Evolutionary conservation across 1,140 invertebrate genomes (phyloP).

Genomic region (Pygmarrhopalites habei): DNA sequence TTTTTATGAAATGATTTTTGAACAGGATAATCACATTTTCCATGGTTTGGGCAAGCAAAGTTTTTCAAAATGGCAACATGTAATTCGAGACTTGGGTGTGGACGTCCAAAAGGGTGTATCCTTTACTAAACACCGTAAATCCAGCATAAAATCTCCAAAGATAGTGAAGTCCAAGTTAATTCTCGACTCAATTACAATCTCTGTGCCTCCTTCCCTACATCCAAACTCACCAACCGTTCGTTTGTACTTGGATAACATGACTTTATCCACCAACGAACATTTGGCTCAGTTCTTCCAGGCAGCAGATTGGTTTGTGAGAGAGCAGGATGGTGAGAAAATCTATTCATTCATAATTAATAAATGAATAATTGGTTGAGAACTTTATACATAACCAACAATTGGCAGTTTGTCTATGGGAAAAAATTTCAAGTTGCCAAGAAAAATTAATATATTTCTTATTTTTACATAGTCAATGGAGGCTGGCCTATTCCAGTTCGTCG

Average conservation of each 20-base stretch:
- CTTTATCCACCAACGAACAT: conserved; percentile 73
- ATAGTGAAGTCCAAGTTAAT: conserved; percentile 40
- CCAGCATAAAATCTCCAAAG: conserved; percentile 38
- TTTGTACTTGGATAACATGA: conserved; percentile 73
- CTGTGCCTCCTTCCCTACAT: conserved; percentile 37
- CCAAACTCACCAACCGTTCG: conserved; percentile 61
- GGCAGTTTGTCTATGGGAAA: too few species aligned
- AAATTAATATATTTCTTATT: too few species aligned
- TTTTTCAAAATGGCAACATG: conserved; percentile 61
- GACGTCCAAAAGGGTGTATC: conserved; percentile 84
- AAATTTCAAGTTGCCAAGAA: too few species aligned
- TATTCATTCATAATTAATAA: too few species aligned
- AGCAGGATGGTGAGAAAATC: conserved; percentile 78
- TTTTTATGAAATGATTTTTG: too few species aligned
- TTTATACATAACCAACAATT: too few species aligned
- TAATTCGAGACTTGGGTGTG: conserved; percentile 80
- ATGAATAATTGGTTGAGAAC: too few species aligned
- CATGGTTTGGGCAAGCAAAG: conserved; percentile 68
- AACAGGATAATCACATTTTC: conserved; percentile 66
- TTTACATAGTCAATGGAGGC: too few species aligned
- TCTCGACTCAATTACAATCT: conserved; percentile 39
- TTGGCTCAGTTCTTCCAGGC: conserved; percentile 83
- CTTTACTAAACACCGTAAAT: conserved; percentile 38
- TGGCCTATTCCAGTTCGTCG: conserved; percentile 82
- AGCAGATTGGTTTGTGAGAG: conserved; percentile 82